Conservation (phyloP, 2,797 vertebrate species). For the Masticophis lateralis region DNA sequence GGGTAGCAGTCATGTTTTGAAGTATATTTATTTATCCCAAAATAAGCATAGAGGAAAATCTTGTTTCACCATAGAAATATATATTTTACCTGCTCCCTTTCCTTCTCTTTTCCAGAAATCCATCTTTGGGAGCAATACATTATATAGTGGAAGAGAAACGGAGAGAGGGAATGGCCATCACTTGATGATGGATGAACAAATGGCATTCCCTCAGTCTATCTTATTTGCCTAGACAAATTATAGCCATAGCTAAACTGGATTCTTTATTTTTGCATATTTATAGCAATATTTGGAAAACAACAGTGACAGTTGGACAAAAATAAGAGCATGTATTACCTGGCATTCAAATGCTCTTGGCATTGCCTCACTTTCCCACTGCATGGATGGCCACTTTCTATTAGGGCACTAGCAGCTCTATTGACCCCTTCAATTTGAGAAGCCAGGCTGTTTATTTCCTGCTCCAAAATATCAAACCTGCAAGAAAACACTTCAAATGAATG, state of each 20-base stretch:
- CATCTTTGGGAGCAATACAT: neutral
- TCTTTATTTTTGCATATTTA: neutral
- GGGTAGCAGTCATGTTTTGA: neutral
- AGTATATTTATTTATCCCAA: neutral
- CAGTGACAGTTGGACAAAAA: neutral
- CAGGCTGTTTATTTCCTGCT: constrained; percentile 86
- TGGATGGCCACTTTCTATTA: constrained; percentile 90
- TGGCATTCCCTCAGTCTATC: neutral
- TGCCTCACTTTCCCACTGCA: constrained; percentile 85
- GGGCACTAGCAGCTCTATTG: constrained; percentile 83
- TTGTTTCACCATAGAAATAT: neutral
- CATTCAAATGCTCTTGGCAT: constrained; percentile 82
- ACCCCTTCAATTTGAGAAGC: constrained; percentile 82
- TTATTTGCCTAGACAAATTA: neutral
- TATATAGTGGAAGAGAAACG: neutral
- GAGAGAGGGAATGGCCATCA: neutral
- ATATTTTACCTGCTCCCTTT: neutral
- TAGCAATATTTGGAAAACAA: neutral
- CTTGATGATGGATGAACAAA: neutral
- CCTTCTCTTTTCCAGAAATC: neutral
- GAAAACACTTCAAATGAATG: neutral
- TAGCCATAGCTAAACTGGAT: neutral
- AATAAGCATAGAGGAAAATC: neutral
- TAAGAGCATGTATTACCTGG: constrained; percentile 72
- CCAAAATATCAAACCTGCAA: constrained; percentile 85